Percentiles rank a stretch among this genome's conserved stretches.
Evolutionary conservation across 1,140 invertebrate genomes (phyloP).

Genomic region (Gyrodactylus bullatarudis): DNA sequence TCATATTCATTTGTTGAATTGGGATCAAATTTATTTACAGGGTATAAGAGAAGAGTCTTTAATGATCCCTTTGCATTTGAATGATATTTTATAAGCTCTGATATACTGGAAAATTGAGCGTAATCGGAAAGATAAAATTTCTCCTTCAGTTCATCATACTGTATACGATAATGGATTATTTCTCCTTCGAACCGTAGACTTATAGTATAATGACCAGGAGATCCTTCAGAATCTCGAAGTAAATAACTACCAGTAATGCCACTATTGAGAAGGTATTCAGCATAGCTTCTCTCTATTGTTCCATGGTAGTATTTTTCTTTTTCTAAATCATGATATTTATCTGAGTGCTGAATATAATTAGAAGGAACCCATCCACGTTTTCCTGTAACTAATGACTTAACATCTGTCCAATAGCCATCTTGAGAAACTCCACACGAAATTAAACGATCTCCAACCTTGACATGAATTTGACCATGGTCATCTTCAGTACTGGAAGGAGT

Average conservation of each 20-base stretch:
- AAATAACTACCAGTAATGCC: slow-evolving; percentile 95
- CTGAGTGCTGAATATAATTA: slow-evolving; percentile 4
- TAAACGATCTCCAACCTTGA: not conserved
- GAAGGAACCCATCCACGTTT: slow-evolving; percentile 87
- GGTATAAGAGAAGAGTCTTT: not conserved
- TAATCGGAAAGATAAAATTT: not conserved
- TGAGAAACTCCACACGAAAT: not conserved
- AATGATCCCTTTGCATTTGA: not conserved
- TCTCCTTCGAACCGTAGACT: slow-evolving; percentile 46
- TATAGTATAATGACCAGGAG: slow-evolving; percentile 79
- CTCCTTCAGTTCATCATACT: slow-evolving; percentile 32
- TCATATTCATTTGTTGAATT: not conserved
- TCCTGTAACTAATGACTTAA: slow-evolving; percentile 23
- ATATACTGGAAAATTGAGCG: not conserved
- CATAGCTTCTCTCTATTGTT: slow-evolving; percentile 61
- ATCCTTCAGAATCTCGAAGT: slow-evolving; percentile 75
- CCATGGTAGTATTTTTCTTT: slow-evolving; percentile 31
- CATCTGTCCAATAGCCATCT: not conserved
- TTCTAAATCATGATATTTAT: not conserved
- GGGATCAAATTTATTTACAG: not conserved
- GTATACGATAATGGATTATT: slow-evolving; percentile 88
- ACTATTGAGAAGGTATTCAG: slow-evolving; percentile 77
- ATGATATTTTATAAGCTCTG: not conserved
- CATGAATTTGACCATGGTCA: not conserved
- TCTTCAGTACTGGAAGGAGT: not conserved